Evolutionary conservation across 2,113 vertebrate species (phyloP).

Genomic region (Notothenia coriiceps): DNA sequence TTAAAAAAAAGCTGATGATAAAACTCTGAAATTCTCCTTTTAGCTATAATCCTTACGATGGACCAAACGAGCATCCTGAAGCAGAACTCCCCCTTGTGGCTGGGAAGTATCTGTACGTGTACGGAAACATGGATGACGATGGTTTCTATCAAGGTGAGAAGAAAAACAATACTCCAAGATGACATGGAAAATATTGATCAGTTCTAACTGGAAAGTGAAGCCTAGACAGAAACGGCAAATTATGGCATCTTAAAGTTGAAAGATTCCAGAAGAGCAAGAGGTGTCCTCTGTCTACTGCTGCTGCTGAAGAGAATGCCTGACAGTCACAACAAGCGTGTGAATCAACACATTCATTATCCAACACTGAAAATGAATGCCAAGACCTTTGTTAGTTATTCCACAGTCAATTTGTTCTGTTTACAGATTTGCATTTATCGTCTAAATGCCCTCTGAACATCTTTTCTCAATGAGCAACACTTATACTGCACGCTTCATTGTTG

Average conservation of each 20-base stretch:
- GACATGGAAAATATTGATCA: neutral
- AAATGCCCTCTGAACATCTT: neutral
- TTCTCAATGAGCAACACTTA: neutral
- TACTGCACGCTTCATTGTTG: neutral
- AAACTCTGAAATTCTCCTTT: neutral
- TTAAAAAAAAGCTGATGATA: neutral
- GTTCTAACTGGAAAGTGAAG: neutral
- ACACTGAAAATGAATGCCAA: conserved; percentile 22
- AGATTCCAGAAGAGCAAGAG: neutral
- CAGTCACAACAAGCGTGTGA: conserved; percentile 33
- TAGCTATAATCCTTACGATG: conserved; percentile 98
- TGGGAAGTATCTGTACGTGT: conserved; percentile 97
- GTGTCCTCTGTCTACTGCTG: conserved; percentile 16
- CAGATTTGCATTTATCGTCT: neutral
- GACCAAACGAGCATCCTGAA: conserved; percentile 97
- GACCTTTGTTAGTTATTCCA: conserved; percentile 1
- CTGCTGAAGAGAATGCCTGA: conserved; percentile 7
- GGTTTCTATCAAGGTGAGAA: conserved; percentile 96
- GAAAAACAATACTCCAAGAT: neutral
- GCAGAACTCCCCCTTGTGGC: conserved; percentile 97
- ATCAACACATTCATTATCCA: conserved; percentile 33
- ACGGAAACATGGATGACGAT: conserved; percentile 98
- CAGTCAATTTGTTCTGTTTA: neutral
- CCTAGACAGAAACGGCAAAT: neutral
- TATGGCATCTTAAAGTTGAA: neutral